Conservation (phyloP, 1,140 invertebrate species). For the Rhysida immarginata region DNA sequence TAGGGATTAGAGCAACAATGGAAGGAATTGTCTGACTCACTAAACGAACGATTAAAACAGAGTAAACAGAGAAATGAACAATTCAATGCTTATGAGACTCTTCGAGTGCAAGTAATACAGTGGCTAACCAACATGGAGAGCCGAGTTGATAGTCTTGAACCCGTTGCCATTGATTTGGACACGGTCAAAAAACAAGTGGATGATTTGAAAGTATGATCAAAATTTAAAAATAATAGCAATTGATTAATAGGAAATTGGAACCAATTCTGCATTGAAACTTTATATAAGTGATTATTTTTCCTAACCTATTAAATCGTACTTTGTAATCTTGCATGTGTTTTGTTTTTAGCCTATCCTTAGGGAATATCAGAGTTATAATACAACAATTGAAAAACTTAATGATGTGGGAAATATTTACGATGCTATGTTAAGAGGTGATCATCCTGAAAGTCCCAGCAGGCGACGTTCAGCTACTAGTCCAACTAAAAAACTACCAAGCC, state of each 20-base stretch:
- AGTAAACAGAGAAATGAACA: constrained; percentile 68
- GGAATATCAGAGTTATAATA: constrained; percentile 71
- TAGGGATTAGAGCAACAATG: constrained; percentile 66
- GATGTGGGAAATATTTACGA: constrained; percentile 76
- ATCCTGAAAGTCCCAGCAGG: constrained; percentile 54
- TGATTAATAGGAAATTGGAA: too few species aligned
- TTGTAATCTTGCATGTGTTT: constrained; percentile 1
- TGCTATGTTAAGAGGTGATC: constrained; percentile 51
- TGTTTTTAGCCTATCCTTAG: constrained; percentile 54
- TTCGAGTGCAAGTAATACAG: constrained; percentile 64
- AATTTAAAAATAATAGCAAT: too few species aligned
- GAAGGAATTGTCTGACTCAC: constrained; percentile 51
- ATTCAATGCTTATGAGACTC: constrained; percentile 61
- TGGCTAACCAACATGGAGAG: constrained; percentile 72
- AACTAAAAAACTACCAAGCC: constrained; percentile 37
- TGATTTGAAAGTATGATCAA: constrained; percentile 66
- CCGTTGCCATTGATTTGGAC: constrained; percentile 74
- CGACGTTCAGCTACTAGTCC: constrained; percentile 50
- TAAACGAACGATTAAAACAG: constrained; percentile 69
- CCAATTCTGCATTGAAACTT: too few species aligned
- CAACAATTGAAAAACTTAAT: constrained; percentile 79
- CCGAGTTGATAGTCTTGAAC: constrained; percentile 47
- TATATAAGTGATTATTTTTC: too few species aligned
- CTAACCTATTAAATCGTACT: constrained; percentile 3
- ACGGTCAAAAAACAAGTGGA: constrained; percentile 65